Evolutionary conservation across 2,113 vertebrate genomes (phyloP), one percentile per base, ranked within the genome.

Genomic region (Galemys pyrenaicus): DNA sequence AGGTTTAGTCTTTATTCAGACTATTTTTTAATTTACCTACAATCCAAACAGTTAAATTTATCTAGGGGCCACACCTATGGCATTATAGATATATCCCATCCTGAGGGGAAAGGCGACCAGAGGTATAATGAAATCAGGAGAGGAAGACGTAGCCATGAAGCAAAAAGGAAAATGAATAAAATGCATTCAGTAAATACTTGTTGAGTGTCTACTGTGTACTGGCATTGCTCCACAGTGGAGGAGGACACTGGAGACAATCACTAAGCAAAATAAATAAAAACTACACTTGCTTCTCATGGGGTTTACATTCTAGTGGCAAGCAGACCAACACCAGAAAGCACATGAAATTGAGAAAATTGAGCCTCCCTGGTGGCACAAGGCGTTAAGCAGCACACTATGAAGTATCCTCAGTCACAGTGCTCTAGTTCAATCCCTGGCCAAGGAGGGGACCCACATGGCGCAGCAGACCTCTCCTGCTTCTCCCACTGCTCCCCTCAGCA

Each of bases 11-110:
- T 56, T n/a, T 22, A 7, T 20, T 56, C 54, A 56, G 54, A 56
- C 20, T 56, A 22, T 56, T 5, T 51, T 94, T 93, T 78, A 82
- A 37, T 93, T 92, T 93, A 56, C 35, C 74, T 70, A 51, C 5
- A 78, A 41, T 80, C 87, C 51, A 58, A 88, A 67, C 1, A 73
- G 30, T 2, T 19, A 9, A 44, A 4, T 67, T 46, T 39, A 67
- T 67, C 11, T 82, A 71, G 26, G 11, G 60, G 3, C n/a, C 46
- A 82, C 26, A 3, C 17, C 26, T 49, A 32, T 68, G 60, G 46
- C 65, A 70, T 37, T 77, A 89, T 1, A 37, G 54, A 81, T 74
- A 68, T 62, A 56, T 12, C 46, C 78, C 37, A 11, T 51, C 41
- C 79, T 22, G 54, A 70, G 26, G 8, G 19, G 68, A 82, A 85